Evolutionary conservation across 2,888 invertebrate species (phyloP).

Genomic region (Beris morrisii): DNA sequence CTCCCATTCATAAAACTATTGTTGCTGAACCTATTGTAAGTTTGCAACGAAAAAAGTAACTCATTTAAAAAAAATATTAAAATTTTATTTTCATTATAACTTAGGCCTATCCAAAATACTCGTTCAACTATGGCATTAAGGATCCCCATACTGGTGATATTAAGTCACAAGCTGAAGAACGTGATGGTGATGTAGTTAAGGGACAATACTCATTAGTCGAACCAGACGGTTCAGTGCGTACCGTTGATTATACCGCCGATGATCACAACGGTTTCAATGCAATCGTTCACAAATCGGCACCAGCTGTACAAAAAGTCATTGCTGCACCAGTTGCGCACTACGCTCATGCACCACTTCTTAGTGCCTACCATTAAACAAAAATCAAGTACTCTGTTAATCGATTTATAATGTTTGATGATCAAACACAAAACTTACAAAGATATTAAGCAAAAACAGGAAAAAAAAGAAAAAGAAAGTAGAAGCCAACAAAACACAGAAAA

Average conservation of each 20-base stretch:
- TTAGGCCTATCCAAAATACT: conserved; percentile 70
- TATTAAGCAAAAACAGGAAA: neutral
- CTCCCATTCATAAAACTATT: conserved; percentile 43
- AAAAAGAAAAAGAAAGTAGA: conserved; percentile 11
- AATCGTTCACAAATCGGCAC: conserved; percentile 67
- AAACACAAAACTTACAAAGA: conserved; percentile 21
- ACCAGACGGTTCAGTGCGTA: conserved; percentile 58
- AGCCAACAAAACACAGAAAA: conserved; percentile 8
- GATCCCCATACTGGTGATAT: conserved; percentile 74
- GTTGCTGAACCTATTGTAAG: conserved; percentile 50
- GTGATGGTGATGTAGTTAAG: conserved; percentile 72
- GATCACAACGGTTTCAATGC: conserved; percentile 73
- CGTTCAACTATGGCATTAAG: conserved; percentile 70
- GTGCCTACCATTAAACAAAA: conserved; percentile 52
- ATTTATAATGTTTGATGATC: conserved; percentile 30
- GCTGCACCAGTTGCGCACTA: conserved; percentile 55
- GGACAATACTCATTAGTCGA: conserved; percentile 64
- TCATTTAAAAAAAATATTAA: neutral
- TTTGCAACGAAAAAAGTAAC: neutral
- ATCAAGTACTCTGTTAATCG: neutral
- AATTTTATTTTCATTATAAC: conserved; percentile 9
- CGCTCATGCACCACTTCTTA: conserved; percentile 54
- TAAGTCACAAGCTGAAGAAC: conserved; percentile 69
- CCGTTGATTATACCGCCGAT: conserved; percentile 70
- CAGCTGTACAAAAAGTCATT: conserved; percentile 57